phyloP scores from a whole-genome alignment of 2,797 vertebrate genomes.

The Megalops cyprinoides region DNA sequence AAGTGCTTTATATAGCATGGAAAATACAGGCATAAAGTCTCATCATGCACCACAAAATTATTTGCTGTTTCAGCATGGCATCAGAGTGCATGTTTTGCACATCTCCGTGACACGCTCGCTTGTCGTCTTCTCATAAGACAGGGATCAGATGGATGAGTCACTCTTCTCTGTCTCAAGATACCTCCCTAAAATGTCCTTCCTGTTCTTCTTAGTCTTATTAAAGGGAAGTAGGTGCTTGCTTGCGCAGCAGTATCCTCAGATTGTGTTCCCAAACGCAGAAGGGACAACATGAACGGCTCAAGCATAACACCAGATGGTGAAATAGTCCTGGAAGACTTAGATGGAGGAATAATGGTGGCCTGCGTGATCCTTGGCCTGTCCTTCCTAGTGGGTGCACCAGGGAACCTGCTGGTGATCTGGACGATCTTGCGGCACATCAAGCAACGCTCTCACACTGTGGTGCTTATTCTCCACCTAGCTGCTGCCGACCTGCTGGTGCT shows the following conservation, averaged over 20 bases:
- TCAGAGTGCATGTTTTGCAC: background rate
- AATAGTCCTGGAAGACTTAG: constrained; percentile 57
- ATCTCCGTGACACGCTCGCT: background rate
- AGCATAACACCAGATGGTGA: constrained; percentile 8
- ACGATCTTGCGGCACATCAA: constrained; percentile 78
- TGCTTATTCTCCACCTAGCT: constrained; percentile 84
- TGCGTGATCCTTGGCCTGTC: constrained; percentile 78
- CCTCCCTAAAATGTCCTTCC: constrained; percentile 54
- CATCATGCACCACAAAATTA: background rate
- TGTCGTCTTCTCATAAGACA: constrained; percentile 36
- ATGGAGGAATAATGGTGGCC: constrained; percentile 57
- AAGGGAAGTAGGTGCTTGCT: constrained; percentile 69
- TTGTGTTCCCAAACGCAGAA: constrained; percentile 34
- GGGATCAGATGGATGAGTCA: constrained; percentile 52
- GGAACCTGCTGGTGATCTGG: constrained; percentile 86
- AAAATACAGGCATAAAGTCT: background rate
- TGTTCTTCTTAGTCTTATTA: constrained; percentile 48
- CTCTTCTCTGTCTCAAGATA: constrained; percentile 38
- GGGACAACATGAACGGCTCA: constrained; percentile 63
- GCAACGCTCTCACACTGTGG: constrained; percentile 77
- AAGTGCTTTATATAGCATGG: background rate
- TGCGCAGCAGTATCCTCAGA: constrained; percentile 56
- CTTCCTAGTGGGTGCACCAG: constrained; percentile 79
- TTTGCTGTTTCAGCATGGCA: background rate
- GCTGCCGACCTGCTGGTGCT: constrained; percentile 82